Base-by-base conservation (phyloP, 2,888 invertebrate species). In the Lochmaea capreae region DNA sequence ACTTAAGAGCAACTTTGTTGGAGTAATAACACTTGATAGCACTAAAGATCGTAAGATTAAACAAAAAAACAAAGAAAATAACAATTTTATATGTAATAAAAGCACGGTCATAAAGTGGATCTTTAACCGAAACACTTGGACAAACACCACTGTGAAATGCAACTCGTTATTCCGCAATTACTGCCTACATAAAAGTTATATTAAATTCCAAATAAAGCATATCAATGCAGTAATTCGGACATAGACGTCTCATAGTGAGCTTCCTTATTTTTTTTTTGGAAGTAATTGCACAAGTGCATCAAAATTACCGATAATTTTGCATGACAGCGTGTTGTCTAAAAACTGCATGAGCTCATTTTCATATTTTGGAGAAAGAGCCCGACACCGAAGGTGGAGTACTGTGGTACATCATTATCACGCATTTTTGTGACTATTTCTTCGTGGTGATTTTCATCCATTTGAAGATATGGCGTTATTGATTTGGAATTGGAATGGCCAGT, bases 161-260 rank as follows among this genome's bases (percentile, higher is more conserved):
- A 78, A 78, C 77, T 79, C 81, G 80, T 80, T 80, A 79, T 76
- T 76, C 79, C 68, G 79, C 81, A 82, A 82, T 82, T 82, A 82
- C 78, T 65, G 74, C 79, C 79, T 79, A 79, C 82, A 81, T 82
- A 81, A 81, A 82, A 80, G 79, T 76, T 79, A 80, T 81, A 82
- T 82, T 81, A 82, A 81, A 81, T 81, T 81, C 77, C 76, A 71
- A 80, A 82, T 81, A 80, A 79, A 80, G 77, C 77, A 72, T 76
- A 66, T 75, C 68, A 74, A 76, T 72, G 67, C 22, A 33, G 65
- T 67, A 33, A 16, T 46, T 16, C 22, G 8, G 10, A 43, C 71
- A 71, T 74, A 39, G 67, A 65, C 67, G 74, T 67, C 61, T 49
- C 26, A 52, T 18, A 18, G 54, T 42, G 42, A 42, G 12, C 39